Conservation (phyloP, 2,113 vertebrate genomes). For the Gnathonemus echidnorhynchus region DNA sequence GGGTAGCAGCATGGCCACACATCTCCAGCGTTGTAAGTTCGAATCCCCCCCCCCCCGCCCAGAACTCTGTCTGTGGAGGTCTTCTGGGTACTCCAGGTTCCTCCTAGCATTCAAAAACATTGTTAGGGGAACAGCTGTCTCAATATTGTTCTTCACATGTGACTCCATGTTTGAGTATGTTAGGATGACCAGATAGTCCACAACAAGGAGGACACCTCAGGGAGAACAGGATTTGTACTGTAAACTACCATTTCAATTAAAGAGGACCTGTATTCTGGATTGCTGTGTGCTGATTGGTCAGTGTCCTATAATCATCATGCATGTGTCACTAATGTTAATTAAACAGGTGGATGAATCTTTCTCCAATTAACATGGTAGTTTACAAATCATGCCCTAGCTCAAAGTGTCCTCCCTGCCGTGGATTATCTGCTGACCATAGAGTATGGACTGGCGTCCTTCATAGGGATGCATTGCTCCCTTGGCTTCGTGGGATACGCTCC, state of each 20-base stretch:
- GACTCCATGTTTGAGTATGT: neutral
- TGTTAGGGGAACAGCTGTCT: neutral
- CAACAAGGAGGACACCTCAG: neutral
- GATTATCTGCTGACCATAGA: neutral
- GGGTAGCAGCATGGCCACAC: neutral
- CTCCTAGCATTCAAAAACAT: neutral
- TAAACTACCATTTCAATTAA: neutral
- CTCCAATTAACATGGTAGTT: neutral
- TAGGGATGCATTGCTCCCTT: neutral
- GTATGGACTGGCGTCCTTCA: neutral
- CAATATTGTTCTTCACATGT: neutral
- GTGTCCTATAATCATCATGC: neutral
- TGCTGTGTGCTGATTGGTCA: neutral
- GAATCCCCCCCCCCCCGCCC: neutral
- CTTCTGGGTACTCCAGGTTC: neutral
- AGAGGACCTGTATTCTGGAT: no score
- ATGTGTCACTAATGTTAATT: neutral
- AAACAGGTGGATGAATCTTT: neutral
- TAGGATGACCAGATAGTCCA: neutral
- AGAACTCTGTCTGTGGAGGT: neutral
- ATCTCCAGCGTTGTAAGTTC: neutral
- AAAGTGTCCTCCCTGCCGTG: neutral
- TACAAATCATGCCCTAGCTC: neutral
- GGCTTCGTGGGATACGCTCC: neutral
- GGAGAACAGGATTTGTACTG: neutral